Base-by-base conservation (phyloP, 2,113 vertebrate genomes). In the Zosterops japonicus region DNA sequence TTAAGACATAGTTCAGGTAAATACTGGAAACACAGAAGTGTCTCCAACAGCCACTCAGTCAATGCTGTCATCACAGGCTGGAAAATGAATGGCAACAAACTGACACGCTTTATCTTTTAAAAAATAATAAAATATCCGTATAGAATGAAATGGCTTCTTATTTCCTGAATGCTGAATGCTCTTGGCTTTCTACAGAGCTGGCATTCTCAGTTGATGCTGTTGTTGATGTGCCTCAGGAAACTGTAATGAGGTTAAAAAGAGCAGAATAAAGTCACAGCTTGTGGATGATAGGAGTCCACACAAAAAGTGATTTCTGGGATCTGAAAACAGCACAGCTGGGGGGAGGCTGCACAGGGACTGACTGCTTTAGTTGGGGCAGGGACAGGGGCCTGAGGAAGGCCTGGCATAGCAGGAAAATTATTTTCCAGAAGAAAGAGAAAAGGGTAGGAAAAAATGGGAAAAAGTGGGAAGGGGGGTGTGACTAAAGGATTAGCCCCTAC, bases 241-340 rank as follows among this genome's bases (percentile, higher is more conserved):
- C 49, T 35, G 35, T 42, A 78, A 83, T 2, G 23, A 85, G 11
- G 56, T 81, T 88, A 69, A 90, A 81, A 89, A 70, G 41, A 87
- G 36, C 33, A 71, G 23, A 91, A 71, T 27, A 67, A 84, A 68
- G 63, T 65, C 78, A 49, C 23, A 55, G 55, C 13, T 60, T 47
- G 24, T 5, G 39, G 50, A n/a, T 56, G 25, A 57, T 1, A 49
- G 31, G 47, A 81, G 86, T 53, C 55, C 28, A 49, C 12, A 29
- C 14, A 72, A 70, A 79, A 77, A 36, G 75, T 57, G 56, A 50
- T 17, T 60, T 59, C 39, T 70, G 33, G 35, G 24, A 49, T 76
- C 28, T 6, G 0, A 41, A 52, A 83, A 61, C 21, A 41, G 49
- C 1, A 0, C 1, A 5, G 61, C 17, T 1, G 0, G 16, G 20